Base-by-base conservation (phyloP, 2,888 invertebrate genomes). In the Scrobipalpa atriplicella region DNA sequence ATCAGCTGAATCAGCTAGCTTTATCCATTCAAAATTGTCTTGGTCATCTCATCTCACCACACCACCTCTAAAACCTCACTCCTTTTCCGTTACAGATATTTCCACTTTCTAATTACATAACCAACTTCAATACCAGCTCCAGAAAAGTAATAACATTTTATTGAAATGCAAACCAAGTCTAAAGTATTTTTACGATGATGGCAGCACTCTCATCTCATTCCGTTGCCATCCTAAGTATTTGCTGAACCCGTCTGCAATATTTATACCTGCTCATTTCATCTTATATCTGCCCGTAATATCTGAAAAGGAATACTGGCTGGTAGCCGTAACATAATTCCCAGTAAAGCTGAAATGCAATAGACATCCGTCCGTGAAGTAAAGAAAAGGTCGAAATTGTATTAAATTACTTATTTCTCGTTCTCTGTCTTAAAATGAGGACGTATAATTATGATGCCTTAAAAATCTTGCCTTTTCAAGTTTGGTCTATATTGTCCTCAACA, bases 181-280 rank as follows among this genome's bases (percentile, higher is more conserved):
- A 21, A 56, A 21, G 19, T 21, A 21, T 38, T 58, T 58, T 58
- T 56, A 56, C 36, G 56, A 38, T 29, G 58, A 58, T 29, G 58
- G 58, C 38, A 38, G 38, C 58, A 58, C 58, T 58, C 58, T 38
- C 58, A 58, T 58, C n/a, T 38, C 58, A 38, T 58, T 58, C 29
- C 21, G 58, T 36, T 38, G 38, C 38, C n/a, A 58, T 58, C 58
- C 38, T 8, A 29, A 58, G 38, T 38, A 58, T 58, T 58, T 38
- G 38, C 58, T 58, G 58, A 58, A 58, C 38, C 16, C n/a, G 38
- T 58, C 56, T 16, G 36, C 58, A 58, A 58, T 58, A 58, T 58
- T 58, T 58, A 58, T 58, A 58, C 29, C 58, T 58, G n/a, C 58
- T 58, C 58, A 58, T 58, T 58, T 38, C 38, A 38, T 58, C 36